Evolutionary conservation across 2,888 invertebrate species (phyloP), one percentile per base, ranked within the genome.

Genomic region (Acrobasis suavella): DNA sequence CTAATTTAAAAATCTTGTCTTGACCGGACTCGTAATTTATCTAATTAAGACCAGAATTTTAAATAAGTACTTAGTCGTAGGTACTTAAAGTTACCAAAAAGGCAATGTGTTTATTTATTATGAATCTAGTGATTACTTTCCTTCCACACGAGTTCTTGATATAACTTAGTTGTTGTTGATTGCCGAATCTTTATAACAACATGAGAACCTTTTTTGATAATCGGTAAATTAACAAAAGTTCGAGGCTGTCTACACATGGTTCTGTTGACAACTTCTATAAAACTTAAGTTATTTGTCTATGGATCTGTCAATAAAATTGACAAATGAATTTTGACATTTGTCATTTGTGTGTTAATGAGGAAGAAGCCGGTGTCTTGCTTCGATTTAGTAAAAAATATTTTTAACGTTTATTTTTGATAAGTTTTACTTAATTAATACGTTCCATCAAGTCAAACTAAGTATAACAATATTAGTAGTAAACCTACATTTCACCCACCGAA

Each of bases 361-460:
- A 39, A 15, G 55, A 39, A 55, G 55, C 55, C 55, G 55, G 55
- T 38, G 9, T 55, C 55, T 39, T 55, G 55, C 55, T 55, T 55
- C 38, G 16, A 39, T 55, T 46, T 16, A 38, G 37, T 39, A 55
- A 55, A 39, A 61, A 66, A 65, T 50, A 62, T 72, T 63, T 70
- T 32, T 68, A 66, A 64, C 67, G 64, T 70, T 66, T 75, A 71
- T 72, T 75, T 73, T 75, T 67, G 68, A 68, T 39, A 66, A 58
- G 68, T 64, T 70, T 69, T 64, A 39, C 60, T 74, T 67, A 17
- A 17, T 42, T 46, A 16, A 12, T 55, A 39, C 17, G 56, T 56
- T 56, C 56, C 42, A 14, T 16, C 42, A 42, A 55, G 14, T 38
- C 14, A 16, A 42, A 14, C 17, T 17, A 14, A 37, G 50, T 50